Evolutionary conservation across 2,797 vertebrate species (phyloP).

Genomic region (Lepilemur septentrionalis): DNA sequence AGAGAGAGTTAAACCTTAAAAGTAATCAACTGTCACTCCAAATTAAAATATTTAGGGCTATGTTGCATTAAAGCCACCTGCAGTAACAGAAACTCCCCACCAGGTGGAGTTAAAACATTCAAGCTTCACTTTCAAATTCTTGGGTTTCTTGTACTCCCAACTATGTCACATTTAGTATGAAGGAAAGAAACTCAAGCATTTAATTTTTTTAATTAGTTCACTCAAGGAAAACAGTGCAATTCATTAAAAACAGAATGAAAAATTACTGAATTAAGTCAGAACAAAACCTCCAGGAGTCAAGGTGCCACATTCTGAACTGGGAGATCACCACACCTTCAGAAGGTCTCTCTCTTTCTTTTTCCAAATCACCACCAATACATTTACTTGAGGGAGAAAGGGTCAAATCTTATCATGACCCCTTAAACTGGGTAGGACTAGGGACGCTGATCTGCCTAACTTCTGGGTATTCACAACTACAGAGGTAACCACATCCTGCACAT

Average conservation of each 20-base stretch:
- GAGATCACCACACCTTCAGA: background rate
- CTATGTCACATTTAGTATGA: background rate
- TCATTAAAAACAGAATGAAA: background rate
- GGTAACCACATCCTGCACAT: background rate
- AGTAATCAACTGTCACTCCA: background rate
- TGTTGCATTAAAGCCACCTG: background rate
- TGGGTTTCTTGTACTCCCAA: background rate
- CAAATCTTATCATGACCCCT: background rate
- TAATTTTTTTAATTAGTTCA: background rate
- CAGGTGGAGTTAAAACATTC: constrained; percentile 52
- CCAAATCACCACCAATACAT: background rate
- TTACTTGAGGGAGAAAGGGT: background rate
- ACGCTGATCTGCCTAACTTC: background rate
- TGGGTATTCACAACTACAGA: background rate
- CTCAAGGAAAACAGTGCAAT: background rate
- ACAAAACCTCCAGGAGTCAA: background rate
- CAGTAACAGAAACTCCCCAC: constrained; percentile 46
- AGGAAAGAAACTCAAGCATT: background rate
- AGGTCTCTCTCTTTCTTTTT: background rate
- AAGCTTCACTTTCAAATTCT: background rate
- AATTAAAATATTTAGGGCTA: background rate
- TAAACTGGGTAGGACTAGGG: background rate
- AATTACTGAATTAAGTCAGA: background rate
- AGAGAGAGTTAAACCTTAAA: background rate
- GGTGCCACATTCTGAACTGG: background rate